A percentile compares a stretch with the other conserved stretches of the same genome.
These are phyloP conservation scores for Ethmia dodecea DNA, from an alignment of 2,888 invertebrate genomes.

Conservation along the genomic window DNA sequence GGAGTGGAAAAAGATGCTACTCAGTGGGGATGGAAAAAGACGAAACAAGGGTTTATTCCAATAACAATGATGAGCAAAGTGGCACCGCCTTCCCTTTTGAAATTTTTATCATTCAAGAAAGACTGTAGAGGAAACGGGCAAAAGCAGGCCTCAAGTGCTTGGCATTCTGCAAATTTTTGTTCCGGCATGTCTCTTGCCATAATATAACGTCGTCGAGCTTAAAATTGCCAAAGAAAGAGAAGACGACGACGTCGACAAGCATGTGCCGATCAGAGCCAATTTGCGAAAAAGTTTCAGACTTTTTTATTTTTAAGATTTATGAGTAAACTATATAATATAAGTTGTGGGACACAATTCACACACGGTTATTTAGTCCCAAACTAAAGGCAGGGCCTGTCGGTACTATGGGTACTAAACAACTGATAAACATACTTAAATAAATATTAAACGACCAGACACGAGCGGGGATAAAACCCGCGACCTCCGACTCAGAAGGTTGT, in stretches of 20 bases:
- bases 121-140: constrained; percentile 4
- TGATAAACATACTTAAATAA: too few species aligned
- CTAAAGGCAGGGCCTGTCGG: too few species aligned
- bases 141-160: constrained; percentile 6
- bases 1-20: constrained; percentile 2
- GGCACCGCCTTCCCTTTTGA: constrained; percentile 2
- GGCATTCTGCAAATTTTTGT: constrained; percentile 7
- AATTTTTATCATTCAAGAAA: constrained; percentile 4
- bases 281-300: constrained; percentile 2
- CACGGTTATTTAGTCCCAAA: too few species aligned
- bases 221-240: constrained; percentile 4
- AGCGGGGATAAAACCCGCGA: too few species aligned
- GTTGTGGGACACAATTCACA: too few species aligned
- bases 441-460: too few species aligned
- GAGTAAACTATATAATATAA: constrained; percentile 3
- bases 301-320: constrained; percentile 1
- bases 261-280: constrained; percentile 1
- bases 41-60: constrained; percentile 3
- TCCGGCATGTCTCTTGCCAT: constrained; percentile 1
- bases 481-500: too few species aligned
- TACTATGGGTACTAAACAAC: too few species aligned
- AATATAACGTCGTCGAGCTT: constrained; percentile 1
- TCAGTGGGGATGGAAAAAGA: constrained; percentile 3
- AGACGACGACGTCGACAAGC: constrained; percentile 4
- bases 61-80: constrained; percentile 4